Evolutionary conservation across 1,140 invertebrate genomes (phyloP), one percentile per base, ranked within the genome.

Genomic region (Hycleus cichorii): DNA sequence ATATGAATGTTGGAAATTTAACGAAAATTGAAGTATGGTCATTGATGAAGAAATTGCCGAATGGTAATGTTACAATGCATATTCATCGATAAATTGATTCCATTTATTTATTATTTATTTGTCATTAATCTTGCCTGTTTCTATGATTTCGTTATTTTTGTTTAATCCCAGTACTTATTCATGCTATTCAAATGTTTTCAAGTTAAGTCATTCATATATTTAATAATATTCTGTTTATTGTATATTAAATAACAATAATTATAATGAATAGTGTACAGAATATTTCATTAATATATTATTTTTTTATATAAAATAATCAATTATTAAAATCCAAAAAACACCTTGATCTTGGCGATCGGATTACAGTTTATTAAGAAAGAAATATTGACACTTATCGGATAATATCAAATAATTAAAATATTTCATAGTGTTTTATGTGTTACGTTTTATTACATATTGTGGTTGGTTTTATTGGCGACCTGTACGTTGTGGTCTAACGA

Each of bases 11-110:
- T 58, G 84, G 85, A 51, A 81, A 82, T 45, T 89, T 95, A 81
- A 89, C 91, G 1, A 81, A 93, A 59, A 93, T 93, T 57, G 91
- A 95, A 76, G 93, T 91, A 39, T 96, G 93, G 93, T 90, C 90
- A 63, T 83, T 92, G 51, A 86, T 96, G 76, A 95, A 95, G 73
- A 88, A 90, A 63, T 72, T 95, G 53, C 87, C 89, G 51, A 84
- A 91, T 64, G 92, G 92, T 32, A 81, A 83, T 69, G 86, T 91
- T 43, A 80, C 47, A 44, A 65, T 72, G 47, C 64, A 65, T 49
- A 64, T 72, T 59, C 66, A 58, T 44, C 48, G 71, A 69, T 69
- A 66, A 69, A 32, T 32, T 47, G 50, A 44, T 52, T 53, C 42
- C 25, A 58, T 39, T 55, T 47, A 51, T 60, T 43, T 57, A 27